These are phyloP conservation scores for Sapayoa aenigma DNA, from an alignment of 2,113 vertebrate species.

Conservation along the genomic window DNA sequence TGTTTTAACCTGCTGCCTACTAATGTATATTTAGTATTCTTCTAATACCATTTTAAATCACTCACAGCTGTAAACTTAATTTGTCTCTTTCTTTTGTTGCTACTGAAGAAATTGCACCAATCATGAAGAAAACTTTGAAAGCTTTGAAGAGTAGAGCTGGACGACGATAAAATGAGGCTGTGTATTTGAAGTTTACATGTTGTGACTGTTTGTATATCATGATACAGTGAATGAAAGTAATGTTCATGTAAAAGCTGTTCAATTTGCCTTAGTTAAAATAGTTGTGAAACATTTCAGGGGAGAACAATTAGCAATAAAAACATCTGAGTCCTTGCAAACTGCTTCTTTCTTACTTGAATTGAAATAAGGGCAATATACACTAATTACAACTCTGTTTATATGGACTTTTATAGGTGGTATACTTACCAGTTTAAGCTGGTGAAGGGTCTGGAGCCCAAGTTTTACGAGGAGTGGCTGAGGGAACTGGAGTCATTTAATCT, in stretches of 20 bases:
- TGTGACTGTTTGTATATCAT: not conserved
- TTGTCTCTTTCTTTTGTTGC: not conserved
- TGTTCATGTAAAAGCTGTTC: not conserved
- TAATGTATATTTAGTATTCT: not conserved
- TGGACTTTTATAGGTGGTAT: not conserved
- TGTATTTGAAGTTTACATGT: not conserved
- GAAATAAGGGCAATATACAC: not conserved
- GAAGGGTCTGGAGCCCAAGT: not conserved
- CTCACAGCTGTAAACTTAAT: not conserved
- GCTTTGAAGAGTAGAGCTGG: conserved; percentile 77
- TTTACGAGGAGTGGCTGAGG: not conserved
- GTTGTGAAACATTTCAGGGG: not conserved
- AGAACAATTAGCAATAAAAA: conserved; percentile 5
- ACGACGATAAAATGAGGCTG: conserved; percentile 53
- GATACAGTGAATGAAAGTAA: not conserved
- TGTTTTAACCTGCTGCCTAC: not conserved
- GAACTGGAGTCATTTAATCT: not conserved
- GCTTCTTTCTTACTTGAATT: not conserved
- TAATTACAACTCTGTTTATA: not conserved
- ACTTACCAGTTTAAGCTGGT: not conserved
- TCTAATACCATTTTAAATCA: not conserved
- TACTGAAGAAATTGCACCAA: conserved; percentile 79
- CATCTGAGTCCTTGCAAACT: not conserved
- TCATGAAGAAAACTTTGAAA: conserved; percentile 86
- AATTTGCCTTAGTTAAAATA: not conserved